These are phyloP conservation scores for Neocrepidodera transversa DNA, from an alignment of 2,888 invertebrate species.

Conservation along the genomic window DNA sequence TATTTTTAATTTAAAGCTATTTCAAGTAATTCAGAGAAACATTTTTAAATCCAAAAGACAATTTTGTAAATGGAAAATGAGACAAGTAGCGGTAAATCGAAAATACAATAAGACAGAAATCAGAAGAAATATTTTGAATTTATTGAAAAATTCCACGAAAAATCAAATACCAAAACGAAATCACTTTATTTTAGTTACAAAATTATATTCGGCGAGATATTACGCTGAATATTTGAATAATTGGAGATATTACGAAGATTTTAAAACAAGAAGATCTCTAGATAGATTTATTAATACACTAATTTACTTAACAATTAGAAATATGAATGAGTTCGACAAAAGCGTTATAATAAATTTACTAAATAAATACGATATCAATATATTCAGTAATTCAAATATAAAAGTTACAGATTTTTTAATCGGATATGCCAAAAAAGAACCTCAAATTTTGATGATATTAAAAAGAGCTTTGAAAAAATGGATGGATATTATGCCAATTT, in stretches of 20 bases:
- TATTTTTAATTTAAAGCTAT: neutral
- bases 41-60: neutral
- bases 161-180: neutral
- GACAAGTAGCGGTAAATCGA: neutral
- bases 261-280: neutral
- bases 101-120: neutral
- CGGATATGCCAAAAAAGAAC: neutral
- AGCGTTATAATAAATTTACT: neutral
- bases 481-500: slow-evolving; percentile 25
- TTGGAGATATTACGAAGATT: slow-evolving; percentile 10
- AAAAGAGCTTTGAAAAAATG: slow-evolving; percentile 10
- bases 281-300: slow-evolving; percentile 6
- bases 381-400: neutral
- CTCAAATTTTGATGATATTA: slow-evolving; percentile 1
- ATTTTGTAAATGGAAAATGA: neutral
- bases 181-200: slow-evolving; percentile 19
- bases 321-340: slow-evolving; percentile 15
- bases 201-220: slow-evolving; percentile 17
- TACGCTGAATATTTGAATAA: slow-evolving; percentile 21
- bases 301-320: slow-evolving; percentile 20
- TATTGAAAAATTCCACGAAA: neutral
- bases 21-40: neutral
- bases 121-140: neutral
- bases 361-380: neutral
- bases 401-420: slow-evolving; percentile 7